Percentiles rank a stretch among this genome's conserved stretches.
These are phyloP conservation scores for Drosophila macrospina DNA, from an alignment of 2,888 invertebrate genomes.

Conservation along the genomic window DNA sequence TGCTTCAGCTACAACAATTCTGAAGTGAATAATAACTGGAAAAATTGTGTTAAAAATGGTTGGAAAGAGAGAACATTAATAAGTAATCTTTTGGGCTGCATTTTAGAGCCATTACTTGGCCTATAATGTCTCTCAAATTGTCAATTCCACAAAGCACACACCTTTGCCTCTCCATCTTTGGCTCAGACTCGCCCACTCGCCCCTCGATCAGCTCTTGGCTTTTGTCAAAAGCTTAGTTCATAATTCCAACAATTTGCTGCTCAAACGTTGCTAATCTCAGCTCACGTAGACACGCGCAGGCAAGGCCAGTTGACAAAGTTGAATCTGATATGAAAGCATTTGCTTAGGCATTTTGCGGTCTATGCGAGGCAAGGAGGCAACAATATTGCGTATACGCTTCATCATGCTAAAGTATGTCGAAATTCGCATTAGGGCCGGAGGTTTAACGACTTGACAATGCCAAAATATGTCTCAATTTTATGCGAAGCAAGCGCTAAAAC, in stretches of 20 bases:
- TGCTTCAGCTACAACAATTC: too few species aligned
- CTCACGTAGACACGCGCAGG: conserved; percentile 16
- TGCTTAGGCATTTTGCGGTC: conserved; percentile 30
- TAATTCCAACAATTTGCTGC: conserved; percentile 23
- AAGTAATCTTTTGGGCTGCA: too few species aligned
- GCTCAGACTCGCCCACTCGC: too few species aligned
- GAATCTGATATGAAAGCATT: conserved; percentile 32
- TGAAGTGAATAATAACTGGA: too few species aligned
- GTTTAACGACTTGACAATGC: conserved; percentile 57
- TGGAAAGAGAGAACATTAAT: too few species aligned
- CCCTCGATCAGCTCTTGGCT: background rate
- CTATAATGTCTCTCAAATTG: background rate
- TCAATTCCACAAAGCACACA: background rate
- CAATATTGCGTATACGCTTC: conserved; percentile 42
- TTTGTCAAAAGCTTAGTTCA: conserved; percentile 14
- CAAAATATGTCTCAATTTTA: conserved; percentile 61
- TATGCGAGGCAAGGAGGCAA: conserved; percentile 1
- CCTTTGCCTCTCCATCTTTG: background rate
- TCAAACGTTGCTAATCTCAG: conserved; percentile 26
- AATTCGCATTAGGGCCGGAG: conserved; percentile 25
- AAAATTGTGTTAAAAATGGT: too few species aligned
- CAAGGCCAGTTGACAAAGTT: conserved; percentile 17
- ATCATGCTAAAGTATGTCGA: conserved; percentile 5
- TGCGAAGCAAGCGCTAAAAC: background rate
- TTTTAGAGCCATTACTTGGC: too few species aligned